These are phyloP conservation scores for Stomatorhinus ivindoensis DNA, from an alignment of 2,113 vertebrate species.

Conservation along the genomic window DNA sequence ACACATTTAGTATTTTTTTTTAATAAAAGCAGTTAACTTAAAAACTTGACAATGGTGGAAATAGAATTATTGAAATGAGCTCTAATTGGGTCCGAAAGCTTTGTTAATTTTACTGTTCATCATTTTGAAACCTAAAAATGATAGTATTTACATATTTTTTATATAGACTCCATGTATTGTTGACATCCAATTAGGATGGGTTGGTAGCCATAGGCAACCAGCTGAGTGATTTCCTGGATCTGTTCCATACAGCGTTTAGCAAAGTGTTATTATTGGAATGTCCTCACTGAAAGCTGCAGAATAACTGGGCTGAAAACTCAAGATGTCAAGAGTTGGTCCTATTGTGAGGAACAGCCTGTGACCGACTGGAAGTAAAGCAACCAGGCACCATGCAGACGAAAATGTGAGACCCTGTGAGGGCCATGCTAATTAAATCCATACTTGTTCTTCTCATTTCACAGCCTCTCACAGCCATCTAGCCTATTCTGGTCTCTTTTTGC, in stretches of 20 bases:
- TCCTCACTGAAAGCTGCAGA: not conserved
- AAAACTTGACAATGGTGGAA: not conserved
- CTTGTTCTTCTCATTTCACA: not conserved
- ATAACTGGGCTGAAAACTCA: not conserved
- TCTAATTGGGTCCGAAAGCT: not conserved
- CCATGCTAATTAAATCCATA: not conserved
- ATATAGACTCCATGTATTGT: not conserved
- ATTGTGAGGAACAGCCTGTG: slow-evolving; percentile 1
- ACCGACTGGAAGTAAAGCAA: not conserved
- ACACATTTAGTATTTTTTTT: not conserved
- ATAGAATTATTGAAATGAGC: not conserved
- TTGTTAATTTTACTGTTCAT: not conserved
- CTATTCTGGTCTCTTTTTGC: not conserved
- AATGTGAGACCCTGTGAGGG: not conserved
- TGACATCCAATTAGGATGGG: not conserved
- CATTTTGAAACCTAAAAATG: not conserved
- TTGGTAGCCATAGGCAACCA: not conserved
- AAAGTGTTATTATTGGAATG: not conserved
- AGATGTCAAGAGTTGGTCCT: not conserved
- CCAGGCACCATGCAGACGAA: not conserved
- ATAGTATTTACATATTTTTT: not conserved
- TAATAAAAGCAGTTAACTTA: not conserved
- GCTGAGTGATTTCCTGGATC: not conserved
- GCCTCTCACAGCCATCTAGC: not conserved
- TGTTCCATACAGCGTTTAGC: not conserved